Evolutionary conservation across 2,888 invertebrate genomes (phyloP).

Genomic region (Drosophila austrosaltans): DNA sequence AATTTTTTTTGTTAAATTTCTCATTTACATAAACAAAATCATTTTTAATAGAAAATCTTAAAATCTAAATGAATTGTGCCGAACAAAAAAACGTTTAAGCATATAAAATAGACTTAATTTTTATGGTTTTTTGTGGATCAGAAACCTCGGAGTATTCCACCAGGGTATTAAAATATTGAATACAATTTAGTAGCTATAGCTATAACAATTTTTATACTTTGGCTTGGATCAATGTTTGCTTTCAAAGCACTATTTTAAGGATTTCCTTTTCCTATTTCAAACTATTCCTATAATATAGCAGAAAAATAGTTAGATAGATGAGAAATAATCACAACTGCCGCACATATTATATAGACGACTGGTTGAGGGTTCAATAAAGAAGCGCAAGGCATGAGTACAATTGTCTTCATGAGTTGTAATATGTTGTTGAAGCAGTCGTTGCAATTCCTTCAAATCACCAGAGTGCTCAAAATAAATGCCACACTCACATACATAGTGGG

Average conservation of each 20-base stretch:
- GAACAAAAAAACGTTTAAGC: neutral
- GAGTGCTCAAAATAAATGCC: slow-evolving; percentile 67
- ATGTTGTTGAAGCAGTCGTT: slow-evolving; percentile 47
- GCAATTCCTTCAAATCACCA: slow-evolving; percentile 51
- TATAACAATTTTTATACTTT: neutral
- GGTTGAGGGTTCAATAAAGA: slow-evolving; percentile 71
- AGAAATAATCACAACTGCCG: slow-evolving; percentile 78
- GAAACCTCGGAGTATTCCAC: neutral
- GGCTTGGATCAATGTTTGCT: too few species aligned
- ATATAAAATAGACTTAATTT: too few species aligned
- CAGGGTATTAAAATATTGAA: neutral
- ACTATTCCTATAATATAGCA: neutral
- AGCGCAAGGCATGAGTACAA: slow-evolving; percentile 68
- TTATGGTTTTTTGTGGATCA: too few species aligned
- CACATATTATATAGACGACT: slow-evolving; percentile 72
- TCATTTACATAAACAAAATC: neutral
- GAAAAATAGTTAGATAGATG: slow-evolving; percentile 54
- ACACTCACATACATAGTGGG: slow-evolving; percentile 82
- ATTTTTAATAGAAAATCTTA: neutral
- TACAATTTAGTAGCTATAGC: neutral
- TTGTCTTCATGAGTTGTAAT: slow-evolving; percentile 49
- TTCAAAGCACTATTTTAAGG: neutral
- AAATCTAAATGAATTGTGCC: neutral
- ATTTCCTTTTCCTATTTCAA: neutral
- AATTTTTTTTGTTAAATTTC: neutral